phyloP scores from a whole-genome alignment of 2,113 vertebrate genomes.

The Burhinus oedicnemus region DNA sequence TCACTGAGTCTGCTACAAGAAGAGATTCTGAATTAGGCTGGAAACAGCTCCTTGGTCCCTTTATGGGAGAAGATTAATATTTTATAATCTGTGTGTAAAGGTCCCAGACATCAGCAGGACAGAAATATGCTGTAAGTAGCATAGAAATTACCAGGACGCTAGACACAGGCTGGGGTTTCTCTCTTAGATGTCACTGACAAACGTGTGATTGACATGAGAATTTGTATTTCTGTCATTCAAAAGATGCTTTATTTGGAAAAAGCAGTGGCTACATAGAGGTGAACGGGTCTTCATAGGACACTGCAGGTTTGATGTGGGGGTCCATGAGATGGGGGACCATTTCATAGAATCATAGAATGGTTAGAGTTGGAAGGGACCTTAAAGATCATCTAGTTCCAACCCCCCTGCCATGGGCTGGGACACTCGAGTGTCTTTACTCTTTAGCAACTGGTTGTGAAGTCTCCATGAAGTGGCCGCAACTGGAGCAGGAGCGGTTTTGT shows the following conservation, averaged over 20 bases:
- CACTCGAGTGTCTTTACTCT: neutral
- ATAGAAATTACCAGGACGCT: neutral
- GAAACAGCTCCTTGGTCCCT: neutral
- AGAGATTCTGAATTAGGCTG: neutral
- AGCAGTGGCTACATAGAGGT: neutral
- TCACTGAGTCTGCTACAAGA: neutral
- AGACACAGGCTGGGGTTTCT: neutral
- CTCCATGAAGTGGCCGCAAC: neutral
- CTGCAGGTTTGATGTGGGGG: neutral
- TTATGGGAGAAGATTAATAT: neutral
- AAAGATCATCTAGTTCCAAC: neutral
- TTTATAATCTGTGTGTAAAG: neutral
- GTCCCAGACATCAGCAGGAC: neutral
- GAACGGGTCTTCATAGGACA: neutral
- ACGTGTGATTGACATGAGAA: accelerated
- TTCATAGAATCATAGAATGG: neutral
- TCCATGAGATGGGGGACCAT: accelerated
- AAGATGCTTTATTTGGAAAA: neutral
- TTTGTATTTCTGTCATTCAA: neutral
- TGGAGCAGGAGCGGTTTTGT: neutral
- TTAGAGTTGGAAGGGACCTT: neutral
- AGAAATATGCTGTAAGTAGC: neutral
- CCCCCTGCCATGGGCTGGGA: neutral
- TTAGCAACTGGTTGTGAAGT: neutral
- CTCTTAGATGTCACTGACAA: neutral